Base-by-base conservation (phyloP, 2,888 invertebrate genomes). In the Drosophila formosana region DNA sequence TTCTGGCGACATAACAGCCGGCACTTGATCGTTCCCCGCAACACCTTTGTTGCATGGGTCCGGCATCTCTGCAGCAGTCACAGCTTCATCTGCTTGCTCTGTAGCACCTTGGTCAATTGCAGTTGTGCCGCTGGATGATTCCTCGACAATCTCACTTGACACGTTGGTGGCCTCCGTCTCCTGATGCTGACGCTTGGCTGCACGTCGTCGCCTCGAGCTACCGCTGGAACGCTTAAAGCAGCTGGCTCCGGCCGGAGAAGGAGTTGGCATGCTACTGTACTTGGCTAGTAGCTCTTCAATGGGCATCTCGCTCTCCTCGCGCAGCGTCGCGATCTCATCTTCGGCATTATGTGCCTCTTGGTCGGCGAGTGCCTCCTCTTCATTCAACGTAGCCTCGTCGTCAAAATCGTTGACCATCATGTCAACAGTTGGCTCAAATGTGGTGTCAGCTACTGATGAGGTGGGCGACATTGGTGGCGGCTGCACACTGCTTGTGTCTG, bases 331-430 rank as follows among this genome's bases (percentile, higher is more conserved):
- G 52, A 98, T 94, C 93, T 98, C 98, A 88, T 96, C 96, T 89
- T 96, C 95, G 51, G 97, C 96, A 92, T 98, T 98, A 85, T 96
- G 95, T 51, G 94, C 93, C 93, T 97, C 97, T 75, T 96, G 95
- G 85, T 97, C 97, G 81, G 97, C 98, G 91, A 98, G 93, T 53
- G 97, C 98, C 94, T 99, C 99, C 94, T 99, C 98, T 93, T 99
- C 98, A 92, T 98, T 98, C 91, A 99, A 92, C 72, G 98, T 99
- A 92, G 97, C 95, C 92, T 99, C 99, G 94, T 99, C 98, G 93
- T 99, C 99, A 93, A 97, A 98, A 93, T 98, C 98, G 95, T 98
- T 97, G 75, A 98, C 96, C 94, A 98, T 96, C 98, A 98, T 98
- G 93, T 98, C 98, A 91, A 97, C 96, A 77, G 97, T 95, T 74